Evolutionary conservation across 2,113 vertebrate species (phyloP).

Genomic region (Callorhinus ursinus): DNA sequence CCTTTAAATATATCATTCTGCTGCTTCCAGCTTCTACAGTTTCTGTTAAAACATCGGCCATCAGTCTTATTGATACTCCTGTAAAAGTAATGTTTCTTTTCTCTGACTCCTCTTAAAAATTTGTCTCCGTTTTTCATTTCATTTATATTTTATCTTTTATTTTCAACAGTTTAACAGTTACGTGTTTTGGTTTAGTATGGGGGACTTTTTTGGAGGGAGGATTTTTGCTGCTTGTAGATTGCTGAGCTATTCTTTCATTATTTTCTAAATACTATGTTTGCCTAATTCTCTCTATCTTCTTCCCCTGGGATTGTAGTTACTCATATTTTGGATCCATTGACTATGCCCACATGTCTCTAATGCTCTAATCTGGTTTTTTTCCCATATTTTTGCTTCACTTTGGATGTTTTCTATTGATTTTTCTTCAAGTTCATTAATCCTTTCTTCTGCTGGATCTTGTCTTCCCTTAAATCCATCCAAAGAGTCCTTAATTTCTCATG

Average conservation of each 20-base stretch:
- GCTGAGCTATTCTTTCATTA: background rate
- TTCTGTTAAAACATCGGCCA: background rate
- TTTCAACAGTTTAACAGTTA: background rate
- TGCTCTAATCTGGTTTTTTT: background rate
- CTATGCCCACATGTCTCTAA: background rate
- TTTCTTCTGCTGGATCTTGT: background rate
- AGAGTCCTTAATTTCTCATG: background rate
- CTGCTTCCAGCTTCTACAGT: background rate
- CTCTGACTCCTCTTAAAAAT: background rate
- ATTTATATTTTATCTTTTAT: background rate
- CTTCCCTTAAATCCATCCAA: background rate
- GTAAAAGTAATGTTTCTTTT: background rate
- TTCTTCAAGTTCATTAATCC: background rate
- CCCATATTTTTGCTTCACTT: background rate
- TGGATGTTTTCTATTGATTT: background rate
- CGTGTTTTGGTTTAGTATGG: background rate
- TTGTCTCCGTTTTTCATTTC: background rate
- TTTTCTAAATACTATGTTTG: background rate
- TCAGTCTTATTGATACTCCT: background rate
- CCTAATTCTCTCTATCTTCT: background rate
- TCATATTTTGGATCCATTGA: conserved; percentile 2
- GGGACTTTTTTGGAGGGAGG: background rate
- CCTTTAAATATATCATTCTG: background rate
- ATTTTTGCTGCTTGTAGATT: background rate
- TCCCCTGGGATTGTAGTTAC: background rate